Conservation (phyloP, 2,113 vertebrate genomes). For the Tonatia bakeri region DNA sequence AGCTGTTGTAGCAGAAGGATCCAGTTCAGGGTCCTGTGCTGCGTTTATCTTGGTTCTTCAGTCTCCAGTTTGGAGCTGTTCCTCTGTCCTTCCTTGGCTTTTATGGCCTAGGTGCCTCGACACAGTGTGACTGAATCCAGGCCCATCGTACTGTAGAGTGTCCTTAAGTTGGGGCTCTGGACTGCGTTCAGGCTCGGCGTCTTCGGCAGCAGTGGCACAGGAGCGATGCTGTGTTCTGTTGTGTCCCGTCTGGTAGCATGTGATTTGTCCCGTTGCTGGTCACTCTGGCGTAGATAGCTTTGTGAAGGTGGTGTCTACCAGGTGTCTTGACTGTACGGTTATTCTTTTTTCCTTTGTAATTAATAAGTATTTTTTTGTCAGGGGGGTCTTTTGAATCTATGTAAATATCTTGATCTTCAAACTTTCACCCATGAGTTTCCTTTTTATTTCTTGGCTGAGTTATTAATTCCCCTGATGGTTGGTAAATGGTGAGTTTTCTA, state of each 20-base stretch:
- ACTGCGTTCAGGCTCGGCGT: not conserved
- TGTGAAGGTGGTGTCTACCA: not conserved
- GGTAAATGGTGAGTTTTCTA: not conserved
- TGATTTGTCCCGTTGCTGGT: not conserved
- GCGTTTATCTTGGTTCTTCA: not conserved
- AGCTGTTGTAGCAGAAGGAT: not conserved
- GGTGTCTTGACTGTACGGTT: not conserved
- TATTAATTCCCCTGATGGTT: not conserved
- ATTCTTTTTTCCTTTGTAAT: not conserved
- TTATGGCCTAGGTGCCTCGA: not conserved
- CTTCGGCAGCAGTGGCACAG: not conserved
- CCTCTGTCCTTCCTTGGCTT: not conserved
- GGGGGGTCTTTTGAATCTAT: not conserved
- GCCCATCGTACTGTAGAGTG: not conserved
- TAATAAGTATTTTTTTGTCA: not conserved
- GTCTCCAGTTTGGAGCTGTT: not conserved
- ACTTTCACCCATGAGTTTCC: not conserved
- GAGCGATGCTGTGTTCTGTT: not conserved
- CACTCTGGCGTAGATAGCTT: not conserved
- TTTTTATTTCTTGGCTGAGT: conserved; percentile 15
- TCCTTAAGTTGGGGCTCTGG: not conserved
- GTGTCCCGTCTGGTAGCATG: rapidly evolving
- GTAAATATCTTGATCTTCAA: not conserved
- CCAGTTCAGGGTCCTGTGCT: rapidly evolving
- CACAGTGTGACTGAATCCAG: not conserved